These are phyloP conservation scores for Pocota personata DNA, from an alignment of 2,888 invertebrate genomes.

Conservation along the genomic window DNA sequence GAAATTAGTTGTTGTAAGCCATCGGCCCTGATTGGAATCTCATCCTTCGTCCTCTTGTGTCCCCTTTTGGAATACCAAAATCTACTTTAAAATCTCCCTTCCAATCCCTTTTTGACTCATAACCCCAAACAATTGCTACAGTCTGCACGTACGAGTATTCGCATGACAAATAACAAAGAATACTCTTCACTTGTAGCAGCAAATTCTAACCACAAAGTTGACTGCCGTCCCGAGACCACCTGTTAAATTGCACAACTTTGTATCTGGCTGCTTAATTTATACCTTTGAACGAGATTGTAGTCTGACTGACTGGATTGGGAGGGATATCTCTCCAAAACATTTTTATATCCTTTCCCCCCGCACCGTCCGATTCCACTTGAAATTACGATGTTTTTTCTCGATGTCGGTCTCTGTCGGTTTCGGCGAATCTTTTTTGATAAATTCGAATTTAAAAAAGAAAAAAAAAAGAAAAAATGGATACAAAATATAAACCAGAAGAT, in stretches of 20 bases:
- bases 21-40: constrained; percentile 14
- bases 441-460: constrained; percentile 46
- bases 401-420: constrained; percentile 52
- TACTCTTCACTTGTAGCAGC: constrained; percentile 22
- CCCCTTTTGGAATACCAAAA: background rate
- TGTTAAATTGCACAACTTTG: constrained; percentile 68
- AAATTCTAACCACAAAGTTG: constrained; percentile 61
- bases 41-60: background rate
- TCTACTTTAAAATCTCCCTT: background rate
- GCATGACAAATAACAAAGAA: constrained; percentile 49
- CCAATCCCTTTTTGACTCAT: background rate
- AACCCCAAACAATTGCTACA: constrained; percentile 6
- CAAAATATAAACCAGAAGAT: constrained; percentile 34
- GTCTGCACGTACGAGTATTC: constrained; percentile 29
- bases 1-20: constrained; percentile 37
- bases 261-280: constrained; percentile 63
- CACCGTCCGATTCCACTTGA: constrained; percentile 4
- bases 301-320: background rate
- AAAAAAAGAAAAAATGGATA: constrained; percentile 8
- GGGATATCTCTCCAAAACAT: background rate
- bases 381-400: constrained; percentile 51
- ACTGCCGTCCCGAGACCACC: constrained; percentile 65
- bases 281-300: constrained; percentile 29
- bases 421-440: constrained; percentile 66
- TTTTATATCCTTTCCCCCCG: background rate